These are phyloP conservation scores for Apogon talboti DNA, from an alignment of 2,797 vertebrate species.

Conservation along the genomic window DNA sequence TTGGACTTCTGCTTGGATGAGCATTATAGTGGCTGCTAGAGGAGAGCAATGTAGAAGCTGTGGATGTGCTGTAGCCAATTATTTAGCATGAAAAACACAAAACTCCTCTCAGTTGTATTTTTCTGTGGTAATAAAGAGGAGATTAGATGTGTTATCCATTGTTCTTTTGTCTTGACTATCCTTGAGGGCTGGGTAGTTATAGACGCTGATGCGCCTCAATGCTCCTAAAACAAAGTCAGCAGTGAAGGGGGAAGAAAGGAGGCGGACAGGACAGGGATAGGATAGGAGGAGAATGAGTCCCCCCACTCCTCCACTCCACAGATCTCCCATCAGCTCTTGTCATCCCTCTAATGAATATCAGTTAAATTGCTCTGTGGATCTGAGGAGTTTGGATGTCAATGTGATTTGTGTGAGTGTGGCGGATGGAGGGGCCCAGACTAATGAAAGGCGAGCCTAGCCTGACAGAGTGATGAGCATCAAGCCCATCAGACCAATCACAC, in stretches of 20 bases:
- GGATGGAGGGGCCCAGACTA: constrained; percentile 95
- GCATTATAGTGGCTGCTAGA: constrained; percentile 71
- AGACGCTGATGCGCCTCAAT: constrained; percentile 77
- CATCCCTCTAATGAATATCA: constrained; percentile 99
- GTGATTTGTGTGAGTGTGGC: constrained; percentile 99
- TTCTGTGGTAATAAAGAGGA: constrained; percentile 73
- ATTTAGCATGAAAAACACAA: constrained; percentile 73
- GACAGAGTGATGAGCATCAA: constrained; percentile 96
- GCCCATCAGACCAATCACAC: constrained; percentile 95
- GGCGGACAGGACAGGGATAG: constrained; percentile 79
- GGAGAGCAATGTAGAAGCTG: constrained; percentile 57
- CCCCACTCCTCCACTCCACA: constrained; percentile 78
- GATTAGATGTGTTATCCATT: constrained; percentile 78
- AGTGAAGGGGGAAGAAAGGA: constrained; percentile 77
- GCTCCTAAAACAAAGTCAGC: constrained; percentile 83
- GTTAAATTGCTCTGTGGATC: constrained; percentile 99
- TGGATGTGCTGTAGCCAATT: constrained; percentile 71
- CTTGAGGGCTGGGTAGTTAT: constrained; percentile 76
- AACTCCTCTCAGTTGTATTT: constrained; percentile 69
- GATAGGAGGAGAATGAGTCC: constrained; percentile 82
- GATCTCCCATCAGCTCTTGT: constrained; percentile 96
- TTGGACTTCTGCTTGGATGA: constrained; percentile 83
- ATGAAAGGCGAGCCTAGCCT: constrained; percentile 95
- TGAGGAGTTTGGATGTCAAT: constrained; percentile 99
- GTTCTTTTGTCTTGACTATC: constrained; percentile 79